A percentile compares a stretch with the other conserved stretches of the same genome.
Conservation (phyloP, 2,797 vertebrate genomes). For the Eospalax fontanierii region DNA sequence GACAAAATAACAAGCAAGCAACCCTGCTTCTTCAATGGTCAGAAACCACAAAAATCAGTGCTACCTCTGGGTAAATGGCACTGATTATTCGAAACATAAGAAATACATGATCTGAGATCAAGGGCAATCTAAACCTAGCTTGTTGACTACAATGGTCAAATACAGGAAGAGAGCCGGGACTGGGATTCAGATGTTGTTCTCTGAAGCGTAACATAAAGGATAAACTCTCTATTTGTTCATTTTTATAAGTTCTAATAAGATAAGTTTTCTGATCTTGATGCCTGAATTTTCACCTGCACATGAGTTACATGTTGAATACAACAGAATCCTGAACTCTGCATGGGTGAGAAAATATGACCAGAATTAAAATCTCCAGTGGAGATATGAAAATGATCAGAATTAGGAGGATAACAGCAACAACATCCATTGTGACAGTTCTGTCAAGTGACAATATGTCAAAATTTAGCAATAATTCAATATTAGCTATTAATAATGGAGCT, state of each 20-base stretch:
- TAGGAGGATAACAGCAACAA: not conserved
- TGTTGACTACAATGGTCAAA: constrained; percentile 20
- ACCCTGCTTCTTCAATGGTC: not conserved
- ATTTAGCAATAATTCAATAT: constrained; percentile 1
- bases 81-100: constrained; percentile 59
- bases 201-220: constrained; percentile 7
- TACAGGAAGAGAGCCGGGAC: constrained; percentile 18
- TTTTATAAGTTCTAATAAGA: not conserved
- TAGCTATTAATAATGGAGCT: not conserved
- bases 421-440: not conserved
- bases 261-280: constrained; percentile 27
- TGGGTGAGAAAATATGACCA: constrained; percentile 24
- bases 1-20: constrained; percentile 50
- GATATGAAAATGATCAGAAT: not conserved
- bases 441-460: constrained; percentile 41
- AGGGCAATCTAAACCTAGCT: not conserved
- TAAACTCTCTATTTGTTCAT: not conserved
- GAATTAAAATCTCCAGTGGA: not conserved
- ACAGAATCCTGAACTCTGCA: constrained; percentile 14
- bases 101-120: constrained; percentile 48
- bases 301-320: not conserved
- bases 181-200: not conserved
- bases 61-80: constrained; percentile 4
- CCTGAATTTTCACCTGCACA: constrained; percentile 11
- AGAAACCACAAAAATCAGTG: constrained; percentile 62